Percentiles rank a stretch among this genome's conserved stretches.
phyloP scores from a whole-genome alignment of 2,113 vertebrate genomes.

The Serilophus lunatus region DNA sequence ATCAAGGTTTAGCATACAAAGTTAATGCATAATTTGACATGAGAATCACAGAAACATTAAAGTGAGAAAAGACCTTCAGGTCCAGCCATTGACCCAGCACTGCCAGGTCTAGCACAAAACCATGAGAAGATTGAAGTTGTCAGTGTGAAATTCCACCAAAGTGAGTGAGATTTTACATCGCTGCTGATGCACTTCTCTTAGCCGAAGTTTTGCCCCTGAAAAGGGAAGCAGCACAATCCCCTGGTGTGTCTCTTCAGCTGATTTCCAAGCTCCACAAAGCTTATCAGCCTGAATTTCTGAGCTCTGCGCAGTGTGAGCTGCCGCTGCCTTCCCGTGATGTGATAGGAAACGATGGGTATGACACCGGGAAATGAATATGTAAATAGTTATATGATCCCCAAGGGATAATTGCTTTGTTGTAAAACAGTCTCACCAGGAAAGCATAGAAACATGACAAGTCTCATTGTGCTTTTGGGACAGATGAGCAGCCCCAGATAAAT shows the following conservation, averaged over 20 bases:
- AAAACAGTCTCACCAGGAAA: slow-evolving; percentile 11
- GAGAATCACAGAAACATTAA: neutral
- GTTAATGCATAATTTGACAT: accelerated
- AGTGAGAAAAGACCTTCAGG: neutral
- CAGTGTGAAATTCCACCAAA: neutral
- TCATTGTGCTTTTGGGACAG: neutral
- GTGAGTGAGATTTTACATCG: neutral
- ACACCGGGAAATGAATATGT: neutral
- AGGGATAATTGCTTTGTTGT: neutral
- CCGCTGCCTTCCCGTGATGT: neutral
- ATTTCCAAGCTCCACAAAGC: neutral
- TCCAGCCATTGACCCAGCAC: neutral
- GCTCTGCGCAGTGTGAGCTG: neutral
- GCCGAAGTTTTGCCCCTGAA: neutral
- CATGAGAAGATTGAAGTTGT: neutral
- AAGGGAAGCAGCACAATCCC: neutral
- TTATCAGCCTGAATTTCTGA: neutral
- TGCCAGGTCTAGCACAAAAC: neutral
- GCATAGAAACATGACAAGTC: neutral
- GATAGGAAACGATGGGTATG: slow-evolving; percentile 16
- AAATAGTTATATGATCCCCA: neutral
- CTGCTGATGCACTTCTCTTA: neutral
- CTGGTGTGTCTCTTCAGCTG: neutral
- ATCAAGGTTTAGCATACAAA: neutral
- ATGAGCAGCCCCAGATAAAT: neutral